A percentile compares a stretch with the other conserved stretches of the same genome.
phyloP scores from a whole-genome alignment of 2,888 invertebrate species.

The Monochamus alternatus region DNA sequence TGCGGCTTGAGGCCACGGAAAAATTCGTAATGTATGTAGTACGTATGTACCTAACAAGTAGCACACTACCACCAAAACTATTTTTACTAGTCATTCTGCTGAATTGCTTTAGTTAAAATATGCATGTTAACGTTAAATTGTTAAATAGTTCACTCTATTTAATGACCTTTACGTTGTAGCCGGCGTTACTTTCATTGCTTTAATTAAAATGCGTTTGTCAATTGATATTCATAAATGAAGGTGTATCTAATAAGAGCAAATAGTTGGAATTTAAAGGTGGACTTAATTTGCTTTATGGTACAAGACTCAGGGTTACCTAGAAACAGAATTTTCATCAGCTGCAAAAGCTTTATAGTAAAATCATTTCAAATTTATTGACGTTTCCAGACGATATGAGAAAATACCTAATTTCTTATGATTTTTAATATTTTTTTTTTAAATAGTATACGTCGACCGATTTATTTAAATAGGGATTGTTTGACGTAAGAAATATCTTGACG shows the following conservation, averaged over 20 bases:
- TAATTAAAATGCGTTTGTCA: not conserved
- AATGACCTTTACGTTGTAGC: slow-evolving; percentile 1
- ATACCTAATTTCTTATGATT: too few species aligned
- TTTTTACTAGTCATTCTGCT: slow-evolving; percentile 3
- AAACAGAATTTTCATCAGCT: too few species aligned
- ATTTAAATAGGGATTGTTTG: too few species aligned
- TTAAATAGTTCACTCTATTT: slow-evolving; percentile 4
- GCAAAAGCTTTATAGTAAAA: too few species aligned
- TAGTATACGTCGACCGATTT: too few species aligned
- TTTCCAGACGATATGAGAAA: too few species aligned
- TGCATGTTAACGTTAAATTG: not conserved
- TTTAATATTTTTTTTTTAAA: too few species aligned
- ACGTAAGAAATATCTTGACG: too few species aligned
- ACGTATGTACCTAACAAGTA: not conserved
- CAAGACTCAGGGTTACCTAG: too few species aligned
- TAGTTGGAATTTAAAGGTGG: slow-evolving; percentile 6
- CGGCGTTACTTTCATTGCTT: slow-evolving; percentile 7
- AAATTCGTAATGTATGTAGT: not conserved
- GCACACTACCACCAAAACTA: not conserved
- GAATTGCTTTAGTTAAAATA: not conserved
- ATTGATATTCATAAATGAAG: slow-evolving; percentile 13
- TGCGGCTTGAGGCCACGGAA: not conserved
- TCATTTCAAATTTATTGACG: too few species aligned
- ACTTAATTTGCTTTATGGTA: not conserved
- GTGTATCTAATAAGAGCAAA: slow-evolving; percentile 6